These are phyloP conservation scores for Griposia aprilina DNA, from an alignment of 2,888 invertebrate genomes.

Conservation along the genomic window DNA sequence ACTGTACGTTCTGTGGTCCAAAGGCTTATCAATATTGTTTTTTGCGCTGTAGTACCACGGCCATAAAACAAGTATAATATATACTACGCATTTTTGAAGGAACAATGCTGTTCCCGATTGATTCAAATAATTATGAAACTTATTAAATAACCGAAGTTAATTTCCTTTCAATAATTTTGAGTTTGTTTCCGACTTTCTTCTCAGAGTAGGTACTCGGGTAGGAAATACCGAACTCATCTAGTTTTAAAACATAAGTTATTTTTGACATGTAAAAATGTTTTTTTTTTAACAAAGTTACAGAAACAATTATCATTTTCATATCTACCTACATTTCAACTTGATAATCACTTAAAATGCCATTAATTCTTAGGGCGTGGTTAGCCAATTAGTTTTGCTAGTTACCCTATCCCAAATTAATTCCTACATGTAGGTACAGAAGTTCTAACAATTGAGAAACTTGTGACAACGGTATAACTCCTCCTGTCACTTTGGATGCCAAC, in stretches of 20 bases:
- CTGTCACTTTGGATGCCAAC: conserved; percentile 44
- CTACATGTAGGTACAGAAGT: conserved; percentile 51
- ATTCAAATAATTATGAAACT: not conserved
- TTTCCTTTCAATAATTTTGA: not conserved
- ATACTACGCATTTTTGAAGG: not conserved
- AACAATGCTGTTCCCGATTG: not conserved
- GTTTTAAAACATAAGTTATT: not conserved
- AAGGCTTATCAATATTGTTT: not conserved
- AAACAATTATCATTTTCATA: not conserved
- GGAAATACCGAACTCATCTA: not conserved
- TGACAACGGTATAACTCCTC: conserved; percentile 46
- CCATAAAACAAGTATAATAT: not conserved
- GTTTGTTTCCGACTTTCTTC: not conserved
- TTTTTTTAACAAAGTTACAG: not conserved
- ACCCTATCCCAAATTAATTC: conserved; percentile 46
- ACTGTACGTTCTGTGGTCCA: not conserved
- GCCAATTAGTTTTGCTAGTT: conserved; percentile 52
- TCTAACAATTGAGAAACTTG: conserved; percentile 51
- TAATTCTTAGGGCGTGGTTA: conserved; percentile 26
- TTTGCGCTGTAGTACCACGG: not conserved
- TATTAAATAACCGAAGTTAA: not conserved
- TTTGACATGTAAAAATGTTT: not conserved
- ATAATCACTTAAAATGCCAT: conserved; percentile 13
- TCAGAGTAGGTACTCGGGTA: not conserved
- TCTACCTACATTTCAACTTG: not conserved